Evolutionary conservation across 2,888 invertebrate genomes (phyloP).

Genomic region (Leucophenga montana): DNA sequence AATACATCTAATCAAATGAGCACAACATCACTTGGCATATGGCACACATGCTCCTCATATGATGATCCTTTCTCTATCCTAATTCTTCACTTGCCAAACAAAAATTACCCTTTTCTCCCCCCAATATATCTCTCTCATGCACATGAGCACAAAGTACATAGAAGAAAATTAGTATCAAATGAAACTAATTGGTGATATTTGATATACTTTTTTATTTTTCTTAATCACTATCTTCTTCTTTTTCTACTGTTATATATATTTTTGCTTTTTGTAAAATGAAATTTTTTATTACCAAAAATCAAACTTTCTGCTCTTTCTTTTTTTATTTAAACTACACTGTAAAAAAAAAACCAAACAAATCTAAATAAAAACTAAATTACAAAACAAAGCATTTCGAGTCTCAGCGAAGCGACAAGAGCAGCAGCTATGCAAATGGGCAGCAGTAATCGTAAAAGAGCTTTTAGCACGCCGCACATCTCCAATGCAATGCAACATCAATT

Average conservation of each 20-base stretch:
- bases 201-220: neutral
- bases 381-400: constrained; percentile 10
- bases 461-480: constrained; percentile 67
- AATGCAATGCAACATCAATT: constrained; percentile 14
- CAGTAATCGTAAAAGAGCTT: constrained; percentile 63
- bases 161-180: neutral
- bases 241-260: neutral
- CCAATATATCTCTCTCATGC: neutral
- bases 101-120: constrained; percentile 10
- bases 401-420: neutral
- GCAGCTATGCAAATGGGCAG: constrained; percentile 24
- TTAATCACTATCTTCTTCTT: neutral
- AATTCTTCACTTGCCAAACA: too few species aligned
- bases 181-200: neutral
- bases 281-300: neutral
- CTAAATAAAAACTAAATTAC: constrained; percentile 19
- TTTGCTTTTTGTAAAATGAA: neutral
- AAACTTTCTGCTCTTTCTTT: neutral
- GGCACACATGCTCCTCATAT: too few species aligned
- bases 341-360: constrained; percentile 5
- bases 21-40: too few species aligned
- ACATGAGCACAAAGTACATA: constrained; percentile 22
- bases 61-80: too few species aligned
- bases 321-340: neutral
- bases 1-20: too few species aligned